These are phyloP conservation scores for Anguilla pacifica DNA, from an alignment of 2,797 vertebrate species.

Conservation along the genomic window DNA sequence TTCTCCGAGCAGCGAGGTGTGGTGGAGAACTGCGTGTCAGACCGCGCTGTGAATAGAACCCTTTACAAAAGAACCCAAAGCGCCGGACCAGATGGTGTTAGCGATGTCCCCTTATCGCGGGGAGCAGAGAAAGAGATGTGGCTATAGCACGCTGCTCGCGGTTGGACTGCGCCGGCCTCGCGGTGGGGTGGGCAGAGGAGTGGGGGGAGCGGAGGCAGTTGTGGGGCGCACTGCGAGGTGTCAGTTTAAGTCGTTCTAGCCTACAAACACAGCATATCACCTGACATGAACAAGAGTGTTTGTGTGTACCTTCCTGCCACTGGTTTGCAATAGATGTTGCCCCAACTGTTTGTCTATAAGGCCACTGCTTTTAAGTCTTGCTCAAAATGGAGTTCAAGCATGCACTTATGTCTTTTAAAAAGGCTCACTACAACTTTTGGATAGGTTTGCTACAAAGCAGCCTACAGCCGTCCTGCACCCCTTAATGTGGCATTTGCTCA, in stretches of 20 bases:
- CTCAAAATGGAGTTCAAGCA: not conserved
- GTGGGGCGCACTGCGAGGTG: not conserved
- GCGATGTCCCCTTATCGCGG: not conserved
- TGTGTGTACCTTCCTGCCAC: not conserved
- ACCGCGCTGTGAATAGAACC: constrained; percentile 18
- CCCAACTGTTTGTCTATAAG: not conserved
- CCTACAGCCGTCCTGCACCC: not conserved
- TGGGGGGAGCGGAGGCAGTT: not conserved
- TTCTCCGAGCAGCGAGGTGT: constrained; percentile 18
- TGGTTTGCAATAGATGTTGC: not conserved
- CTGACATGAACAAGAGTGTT: not conserved
- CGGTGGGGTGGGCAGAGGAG: not conserved
- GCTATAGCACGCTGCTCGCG: not conserved
- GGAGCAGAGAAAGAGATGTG: not conserved
- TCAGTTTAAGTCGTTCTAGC: not conserved
- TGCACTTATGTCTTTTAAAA: not conserved
- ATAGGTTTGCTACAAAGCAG: not conserved
- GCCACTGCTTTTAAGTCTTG: not conserved
- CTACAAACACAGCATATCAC: not conserved
- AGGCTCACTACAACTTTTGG: not conserved
- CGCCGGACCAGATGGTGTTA: constrained; percentile 10
- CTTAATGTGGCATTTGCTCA: not conserved
- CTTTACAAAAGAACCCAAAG: constrained; percentile 21
- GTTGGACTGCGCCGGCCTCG: not conserved
- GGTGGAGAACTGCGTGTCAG: constrained; percentile 22